Base-by-base conservation (phyloP, 2,888 invertebrate species). In the Allacma fusca region DNA sequence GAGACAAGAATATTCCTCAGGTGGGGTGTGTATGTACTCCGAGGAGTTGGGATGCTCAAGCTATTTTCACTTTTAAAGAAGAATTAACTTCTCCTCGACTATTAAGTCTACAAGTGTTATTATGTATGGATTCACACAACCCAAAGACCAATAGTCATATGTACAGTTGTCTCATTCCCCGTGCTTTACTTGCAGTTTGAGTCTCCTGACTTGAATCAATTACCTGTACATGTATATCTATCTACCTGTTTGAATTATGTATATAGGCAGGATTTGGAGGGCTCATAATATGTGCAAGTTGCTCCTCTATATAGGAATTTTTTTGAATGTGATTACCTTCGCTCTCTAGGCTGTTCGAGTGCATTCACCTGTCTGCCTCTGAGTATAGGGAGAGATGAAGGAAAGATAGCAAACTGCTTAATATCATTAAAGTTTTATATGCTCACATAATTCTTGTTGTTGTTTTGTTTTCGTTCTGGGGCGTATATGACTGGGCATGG, bases 261-360 rank as follows among this genome's bases (percentile, higher is more conserved):
- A 9, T 34, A 34, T 34, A 34, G 4, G 34, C 5, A 34, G n/a
- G 29, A 68, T 68, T 68, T 21, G 34, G 40, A 68, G 34, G 4
- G 34, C 4, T 4, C 34, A 34, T 34, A 34, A 34, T 34, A 34
- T n/a, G n/a, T n/a, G n/a, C 40, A 40, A 9, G 40, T 40, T 40
- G 40, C 13, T 9, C 7, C 5, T 40, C 40, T 40, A 40, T 2
- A 34, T 50, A 50, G 50, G 50, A 50, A 50, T 68, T 68, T n/a
- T n/a, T 68, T 70, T 24, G 69, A 70, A 70, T 44, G 44, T 70
- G 69, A 70, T 70, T 70, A 70, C 69, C 69, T 70, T 70, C 69
- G 44, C 69, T 70, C 44, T 70, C 44, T 43, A 70, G 69, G 69
- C 69, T 70, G 44, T 70, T 70, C 19, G 72, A 72, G 72, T 72